Conservation (phyloP, 2,888 invertebrate species). For the Calliphora vomitoria region DNA sequence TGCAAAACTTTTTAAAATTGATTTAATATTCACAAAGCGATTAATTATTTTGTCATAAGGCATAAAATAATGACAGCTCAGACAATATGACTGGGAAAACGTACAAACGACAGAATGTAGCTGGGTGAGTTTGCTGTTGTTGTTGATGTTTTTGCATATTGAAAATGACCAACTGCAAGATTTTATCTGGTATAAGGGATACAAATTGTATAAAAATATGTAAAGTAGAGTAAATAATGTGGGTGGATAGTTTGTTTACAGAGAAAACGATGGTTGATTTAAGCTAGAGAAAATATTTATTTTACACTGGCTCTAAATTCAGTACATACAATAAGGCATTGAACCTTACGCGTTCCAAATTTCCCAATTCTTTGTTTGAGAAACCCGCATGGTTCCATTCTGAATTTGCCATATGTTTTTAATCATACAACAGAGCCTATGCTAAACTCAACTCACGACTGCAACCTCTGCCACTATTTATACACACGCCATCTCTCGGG, state of each 20-base stretch:
- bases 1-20: conserved; percentile 68
- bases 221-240: conserved; percentile 32
- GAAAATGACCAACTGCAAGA: conserved; percentile 63
- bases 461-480: too few species aligned
- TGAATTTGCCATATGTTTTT: too few species aligned
- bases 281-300: neutral
- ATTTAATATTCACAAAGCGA: conserved; percentile 79
- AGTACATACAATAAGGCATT: too few species aligned
- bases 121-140: conserved; percentile 12
- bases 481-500: too few species aligned
- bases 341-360: too few species aligned
- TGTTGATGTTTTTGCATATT: conserved; percentile 32
- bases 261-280: conserved; percentile 44
- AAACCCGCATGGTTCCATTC: too few species aligned
- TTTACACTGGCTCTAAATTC: too few species aligned
- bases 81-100: conserved; percentile 63
- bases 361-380: too few species aligned
- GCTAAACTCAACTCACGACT: too few species aligned
- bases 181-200: conserved; percentile 57
- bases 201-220: conserved; percentile 42
- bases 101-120: conserved; percentile 21
- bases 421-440: too few species aligned
- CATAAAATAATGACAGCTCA: conserved; percentile 73
- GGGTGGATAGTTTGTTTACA: conserved; percentile 29
- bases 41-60: conserved; percentile 78